Conservation (phyloP, 2,113 vertebrate species). For the Morone saxatilis region DNA sequence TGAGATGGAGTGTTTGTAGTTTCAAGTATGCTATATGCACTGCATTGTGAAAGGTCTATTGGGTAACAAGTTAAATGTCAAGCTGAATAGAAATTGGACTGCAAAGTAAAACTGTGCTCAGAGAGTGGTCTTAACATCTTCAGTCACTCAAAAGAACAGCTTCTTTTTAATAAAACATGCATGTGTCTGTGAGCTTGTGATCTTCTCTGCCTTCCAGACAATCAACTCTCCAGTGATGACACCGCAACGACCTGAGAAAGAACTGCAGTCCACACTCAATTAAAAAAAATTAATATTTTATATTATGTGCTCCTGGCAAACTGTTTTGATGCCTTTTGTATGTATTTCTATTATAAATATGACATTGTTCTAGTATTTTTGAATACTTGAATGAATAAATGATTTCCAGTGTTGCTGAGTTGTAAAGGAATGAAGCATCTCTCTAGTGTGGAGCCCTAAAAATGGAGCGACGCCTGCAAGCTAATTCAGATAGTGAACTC, state of each 20-base stretch:
- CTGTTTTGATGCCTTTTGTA: conserved; percentile 17
- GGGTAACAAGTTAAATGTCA: conserved; percentile 34
- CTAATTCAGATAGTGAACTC: too few relatives aligned
- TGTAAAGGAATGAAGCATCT: conserved; percentile 7
- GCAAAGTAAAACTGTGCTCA: conserved; percentile 21
- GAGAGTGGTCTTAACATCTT: not conserved
- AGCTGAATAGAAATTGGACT: conserved; percentile 23
- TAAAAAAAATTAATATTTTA: conserved; percentile 25
- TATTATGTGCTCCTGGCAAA: conserved; percentile 23
- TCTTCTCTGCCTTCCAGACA: conserved; percentile 56
- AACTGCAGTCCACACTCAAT: not conserved
- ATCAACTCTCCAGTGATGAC: conserved; percentile 48
- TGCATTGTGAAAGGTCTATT: not conserved
- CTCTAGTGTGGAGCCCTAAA: not conserved
- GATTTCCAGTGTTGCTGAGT: not conserved
- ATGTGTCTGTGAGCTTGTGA: not conserved
- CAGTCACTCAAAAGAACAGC: conserved; percentile 15
- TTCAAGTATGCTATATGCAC: not conserved
- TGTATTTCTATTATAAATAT: conserved; percentile 35
- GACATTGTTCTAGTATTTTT: conserved; percentile 37
- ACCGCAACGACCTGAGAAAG: conserved; percentile 11
- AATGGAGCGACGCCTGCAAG: too few relatives aligned
- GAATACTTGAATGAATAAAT: conserved; percentile 51
- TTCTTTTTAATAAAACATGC: conserved; percentile 27
- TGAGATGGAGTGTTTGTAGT: conserved; percentile 1